A percentile compares a stretch with the other conserved stretches of the same genome.
phyloP scores from a whole-genome alignment of 2,797 vertebrate genomes.

The Propithecus perrieri region DNA sequence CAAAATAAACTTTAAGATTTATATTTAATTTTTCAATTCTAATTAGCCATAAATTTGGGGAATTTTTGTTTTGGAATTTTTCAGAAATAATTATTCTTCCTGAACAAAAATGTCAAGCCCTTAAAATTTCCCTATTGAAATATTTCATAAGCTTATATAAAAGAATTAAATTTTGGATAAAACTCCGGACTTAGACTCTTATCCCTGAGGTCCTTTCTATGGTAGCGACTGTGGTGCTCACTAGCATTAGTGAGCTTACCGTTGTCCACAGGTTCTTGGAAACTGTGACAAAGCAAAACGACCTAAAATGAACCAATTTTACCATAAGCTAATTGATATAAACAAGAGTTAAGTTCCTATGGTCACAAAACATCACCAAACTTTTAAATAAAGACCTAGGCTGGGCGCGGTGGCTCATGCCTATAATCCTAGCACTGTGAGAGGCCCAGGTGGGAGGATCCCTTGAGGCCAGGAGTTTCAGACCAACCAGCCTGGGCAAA shows the following conservation, averaged over 20 bases:
- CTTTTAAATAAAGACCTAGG: not conserved
- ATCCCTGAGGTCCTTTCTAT: rapidly evolving
- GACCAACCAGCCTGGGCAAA: not conserved
- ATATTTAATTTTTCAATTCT: not conserved
- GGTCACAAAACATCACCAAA: not conserved
- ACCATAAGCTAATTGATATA: not conserved
- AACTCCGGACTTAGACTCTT: rapidly evolving
- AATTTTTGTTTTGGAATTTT: not conserved
- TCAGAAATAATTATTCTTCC: not conserved
- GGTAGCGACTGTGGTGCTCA: not conserved
- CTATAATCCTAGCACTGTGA: not conserved
- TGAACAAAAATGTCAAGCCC: not conserved
- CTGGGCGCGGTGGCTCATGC: not conserved
- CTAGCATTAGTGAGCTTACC: too few species aligned
- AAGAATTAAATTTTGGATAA: not conserved
- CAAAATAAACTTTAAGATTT: not conserved
- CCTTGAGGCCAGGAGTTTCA: not conserved
- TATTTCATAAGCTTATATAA: not conserved
- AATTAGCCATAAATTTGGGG: not conserved
- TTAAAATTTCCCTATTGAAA: not conserved
- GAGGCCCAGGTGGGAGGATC: not conserved
- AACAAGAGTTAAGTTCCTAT: not conserved
- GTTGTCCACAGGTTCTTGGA: too few species aligned
- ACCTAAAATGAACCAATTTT: not conserved
- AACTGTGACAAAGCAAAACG: not conserved